Evolutionary conservation across 2,888 invertebrate species (phyloP).

Genomic region (Drosophila hawaiiensis): DNA sequence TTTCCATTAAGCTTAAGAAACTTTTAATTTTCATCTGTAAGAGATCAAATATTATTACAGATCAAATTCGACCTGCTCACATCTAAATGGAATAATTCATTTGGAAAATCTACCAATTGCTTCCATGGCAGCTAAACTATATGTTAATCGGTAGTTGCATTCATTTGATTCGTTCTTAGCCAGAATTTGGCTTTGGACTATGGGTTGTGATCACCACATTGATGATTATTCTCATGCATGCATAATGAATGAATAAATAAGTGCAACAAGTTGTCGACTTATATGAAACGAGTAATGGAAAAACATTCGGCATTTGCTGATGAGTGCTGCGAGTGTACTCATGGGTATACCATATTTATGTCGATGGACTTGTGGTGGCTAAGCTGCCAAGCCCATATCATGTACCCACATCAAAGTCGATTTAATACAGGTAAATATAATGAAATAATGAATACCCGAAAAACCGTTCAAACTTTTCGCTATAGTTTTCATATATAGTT

Average conservation of each 20-base stretch:
- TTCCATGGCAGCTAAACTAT: background rate
- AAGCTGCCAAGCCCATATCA: background rate
- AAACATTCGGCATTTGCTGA: background rate
- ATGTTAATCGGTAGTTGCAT: background rate
- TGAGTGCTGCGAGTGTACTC: background rate
- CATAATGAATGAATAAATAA: background rate
- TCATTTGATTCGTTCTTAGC: background rate
- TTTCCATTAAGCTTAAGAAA: background rate
- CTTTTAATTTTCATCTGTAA: background rate
- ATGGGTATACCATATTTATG: background rate
- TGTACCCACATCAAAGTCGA: background rate
- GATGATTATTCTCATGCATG: background rate
- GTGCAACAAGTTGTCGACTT: background rate
- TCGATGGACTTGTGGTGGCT: background rate
- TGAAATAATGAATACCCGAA: conserved; percentile 9
- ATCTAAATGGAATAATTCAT: background rate
- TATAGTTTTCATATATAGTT: background rate
- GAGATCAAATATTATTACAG: background rate
- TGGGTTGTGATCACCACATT: background rate
- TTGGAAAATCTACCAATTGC: background rate
- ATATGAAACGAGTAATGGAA: no score
- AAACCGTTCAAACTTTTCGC: conserved; percentile 17
- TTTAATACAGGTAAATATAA: background rate
- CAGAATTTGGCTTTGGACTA: no score
- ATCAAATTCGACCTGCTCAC: background rate